Base-by-base conservation (phyloP, 2,797 vertebrate genomes). In the Lates japonicus region DNA sequence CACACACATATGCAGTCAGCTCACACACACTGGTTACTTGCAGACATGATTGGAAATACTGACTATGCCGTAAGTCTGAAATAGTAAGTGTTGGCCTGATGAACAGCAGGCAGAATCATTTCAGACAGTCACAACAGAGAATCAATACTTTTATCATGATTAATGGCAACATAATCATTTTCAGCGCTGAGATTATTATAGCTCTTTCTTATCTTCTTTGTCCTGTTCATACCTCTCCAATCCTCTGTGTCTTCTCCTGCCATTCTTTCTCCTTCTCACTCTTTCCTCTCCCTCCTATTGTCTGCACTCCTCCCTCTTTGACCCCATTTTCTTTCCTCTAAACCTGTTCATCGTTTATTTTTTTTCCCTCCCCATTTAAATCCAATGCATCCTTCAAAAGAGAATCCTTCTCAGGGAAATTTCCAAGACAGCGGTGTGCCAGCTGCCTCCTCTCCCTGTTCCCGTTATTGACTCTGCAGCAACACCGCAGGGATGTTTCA, bases 401-500 rank as follows among this genome's bases (percentile, higher is more conserved):
- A 67, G 20, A 84, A 85, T 61, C 75, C 68, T 73, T 81, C 64
- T 78, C 57, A 42, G 65, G 70, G 55, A 76, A 62, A 76, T 70
- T 61, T 74, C 22, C 16, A 17, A 78, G 58, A 76, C 78, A 79
- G 41, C 9, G 4, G 79, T 54, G 75, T 52, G 72, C 82, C 89
- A 91, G 87, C 90, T 91, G 89, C 77, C 76, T 81, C 83, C 61
- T 48, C 70, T 83, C 78, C 80, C 67, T n/a, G 25, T 64, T 64
- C 41, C 54, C 3, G 19, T 86, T 77, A 84, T 76, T 78, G 79
- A 74, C 65, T 89, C 71, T 55, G 83, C 75, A 48, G 78, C 57
- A 82, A 63, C 71, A 69, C 82, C 51, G 25, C 52, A 17, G 84
- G 83, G 75, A 86, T 8, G 74, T 69, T 82, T 83, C 72, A 68